phyloP scores from a whole-genome alignment of 35 echinoderm and acorn worm species.

The Acanthaster planci region DNA sequence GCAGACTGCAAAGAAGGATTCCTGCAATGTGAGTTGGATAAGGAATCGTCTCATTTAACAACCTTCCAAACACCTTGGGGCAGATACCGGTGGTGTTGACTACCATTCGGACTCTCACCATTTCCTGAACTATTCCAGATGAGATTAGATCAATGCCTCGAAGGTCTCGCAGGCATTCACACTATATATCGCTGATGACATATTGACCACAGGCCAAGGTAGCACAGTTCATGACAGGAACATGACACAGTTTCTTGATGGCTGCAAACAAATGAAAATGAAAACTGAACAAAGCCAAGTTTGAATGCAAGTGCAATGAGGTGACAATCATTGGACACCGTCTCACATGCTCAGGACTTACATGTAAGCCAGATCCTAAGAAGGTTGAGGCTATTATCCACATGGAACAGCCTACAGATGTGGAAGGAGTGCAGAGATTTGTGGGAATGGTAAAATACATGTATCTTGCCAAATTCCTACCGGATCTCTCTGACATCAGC shows the following conservation, averaged over 20 bases:
- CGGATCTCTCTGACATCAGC: constrained; percentile 38
- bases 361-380: constrained; percentile 43
- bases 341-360: constrained; percentile 51
- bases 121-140: constrained; percentile 51
- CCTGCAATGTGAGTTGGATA: constrained; percentile 35
- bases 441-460: constrained; percentile 62
- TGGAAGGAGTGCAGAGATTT: constrained; percentile 56
- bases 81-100: constrained; percentile 35
- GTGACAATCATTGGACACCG: constrained; percentile 55
- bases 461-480: constrained; percentile 59
- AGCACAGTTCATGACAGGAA: constrained; percentile 32
- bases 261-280: constrained; percentile 14
- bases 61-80: constrained; percentile 55
- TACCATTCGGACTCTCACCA: constrained; percentile 55
- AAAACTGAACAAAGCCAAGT: constrained; percentile 35
- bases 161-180: constrained; percentile 43
- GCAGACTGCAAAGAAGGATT: constrained; percentile 48
- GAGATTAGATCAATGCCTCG: constrained; percentile 49
- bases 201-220: constrained; percentile 41
- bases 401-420: constrained; percentile 45
- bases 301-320: constrained; percentile 46
- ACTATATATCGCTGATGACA: constrained; percentile 56
- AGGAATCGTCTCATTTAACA: constrained; percentile 35
- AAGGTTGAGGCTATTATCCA: constrained; percentile 61
- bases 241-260: background rate